Evolutionary conservation across 1,140 invertebrate genomes (phyloP), one percentile per base, ranked within the genome.

Genomic region (Drosophila subobscura): DNA sequence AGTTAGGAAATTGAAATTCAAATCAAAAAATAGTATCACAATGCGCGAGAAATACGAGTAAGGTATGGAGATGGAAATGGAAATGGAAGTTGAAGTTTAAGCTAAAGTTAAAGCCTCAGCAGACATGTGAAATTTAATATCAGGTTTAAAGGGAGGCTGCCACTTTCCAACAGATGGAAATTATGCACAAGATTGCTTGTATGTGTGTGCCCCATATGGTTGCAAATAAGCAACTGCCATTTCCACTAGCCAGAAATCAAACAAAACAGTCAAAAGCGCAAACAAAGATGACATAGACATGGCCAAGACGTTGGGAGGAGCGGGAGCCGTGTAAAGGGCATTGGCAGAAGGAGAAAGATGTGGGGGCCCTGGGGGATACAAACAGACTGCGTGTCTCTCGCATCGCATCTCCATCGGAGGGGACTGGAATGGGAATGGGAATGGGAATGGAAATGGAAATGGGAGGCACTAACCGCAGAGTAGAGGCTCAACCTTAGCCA

Each of bases 371-470:
- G 3, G 42, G 46, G 54, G 44, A 44, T 42, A 29, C 40, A 20
- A 47, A 29, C 53, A 66, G 63, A 58, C 63, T 66, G 63, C 63
- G 63, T 66, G 63, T 66, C 54, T 45, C 25, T 58, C 22, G 12
- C 27, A 58, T 57, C 55, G 52, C 14, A 46, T 40, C 27, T 20
- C 25, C 10, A 46, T 63, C 0, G 51, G 16, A 29, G 44, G n/a
- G n/a, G 16, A 16, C n/a, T 2, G 42, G 46, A 37, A 25, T 12
- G 55, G 10, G 16, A 20, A 1, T 14, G 45, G 44, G 27, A 40
- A 55, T 55, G 44, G 41, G 25, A 27, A 44, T 40, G 54, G 41
- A 29, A 20, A 40, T 16, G 42, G 4, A 20, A 46, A 46, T 20
- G 14, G 5, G 20, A 22, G 20, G 20, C 41, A 57, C 42, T 37